phyloP scores from a whole-genome alignment of 1,140 invertebrate species.

The Cydia splendana region DNA sequence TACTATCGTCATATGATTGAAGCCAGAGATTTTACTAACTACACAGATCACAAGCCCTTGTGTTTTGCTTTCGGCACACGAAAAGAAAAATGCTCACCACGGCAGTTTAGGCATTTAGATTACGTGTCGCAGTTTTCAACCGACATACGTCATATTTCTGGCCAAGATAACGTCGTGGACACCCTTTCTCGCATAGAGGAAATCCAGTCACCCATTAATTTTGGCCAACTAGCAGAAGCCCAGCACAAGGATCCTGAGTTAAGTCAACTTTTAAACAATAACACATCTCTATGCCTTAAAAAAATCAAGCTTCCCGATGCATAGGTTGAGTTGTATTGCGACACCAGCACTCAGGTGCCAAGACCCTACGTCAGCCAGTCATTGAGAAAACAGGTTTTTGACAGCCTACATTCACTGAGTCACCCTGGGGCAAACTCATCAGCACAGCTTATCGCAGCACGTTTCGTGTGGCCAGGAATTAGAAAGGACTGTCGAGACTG shows the following conservation, averaged over 20 bases:
- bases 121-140: too few relatives aligned
- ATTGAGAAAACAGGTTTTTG: not conserved
- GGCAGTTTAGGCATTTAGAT: too few relatives aligned
- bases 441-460: not conserved
- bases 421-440: constrained; percentile 18
- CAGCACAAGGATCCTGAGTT: constrained; percentile 19
- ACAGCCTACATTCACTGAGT: not conserved
- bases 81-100: not conserved
- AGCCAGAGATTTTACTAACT: not conserved
- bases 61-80: not conserved
- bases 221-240: too few relatives aligned
- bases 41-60: not conserved
- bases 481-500: not conserved
- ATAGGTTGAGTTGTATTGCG: not conserved
- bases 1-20: not conserved
- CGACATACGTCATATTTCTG: too few relatives aligned
- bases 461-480: too few relatives aligned
- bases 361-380: not conserved
- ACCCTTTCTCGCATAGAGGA: too few relatives aligned
- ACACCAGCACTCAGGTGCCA: not conserved
- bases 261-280: not conserved
- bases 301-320: constrained; percentile 6
- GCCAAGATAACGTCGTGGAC: too few relatives aligned
- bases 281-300: constrained; percentile 29
- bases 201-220: too few relatives aligned